Evolutionary conservation across 2,888 invertebrate species (phyloP).

Genomic region (Lasioglossum villosulum): DNA sequence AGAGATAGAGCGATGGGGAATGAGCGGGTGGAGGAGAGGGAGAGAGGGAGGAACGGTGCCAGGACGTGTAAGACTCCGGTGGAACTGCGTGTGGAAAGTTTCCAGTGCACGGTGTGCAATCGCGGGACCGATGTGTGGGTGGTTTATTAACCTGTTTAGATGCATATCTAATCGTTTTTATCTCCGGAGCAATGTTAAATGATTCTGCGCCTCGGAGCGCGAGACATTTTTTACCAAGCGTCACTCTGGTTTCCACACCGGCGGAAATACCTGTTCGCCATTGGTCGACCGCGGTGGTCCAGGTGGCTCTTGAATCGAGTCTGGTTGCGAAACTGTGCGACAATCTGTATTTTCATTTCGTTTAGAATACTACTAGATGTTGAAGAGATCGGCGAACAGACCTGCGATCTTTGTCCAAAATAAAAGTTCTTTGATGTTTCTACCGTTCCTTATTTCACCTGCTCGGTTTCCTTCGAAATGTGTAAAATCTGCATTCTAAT

Average conservation of each 20-base stretch:
- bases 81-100: conserved; percentile 59
- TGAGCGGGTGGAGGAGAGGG: conserved; percentile 13
- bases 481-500: too few relatives aligned
- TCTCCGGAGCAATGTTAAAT: conserved; percentile 47
- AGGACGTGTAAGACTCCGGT: conserved; percentile 58
- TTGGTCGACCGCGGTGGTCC: background rate
- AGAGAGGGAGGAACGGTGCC: conserved; percentile 57
- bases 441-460: too few relatives aligned
- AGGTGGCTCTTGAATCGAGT: background rate
- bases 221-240: conserved; percentile 27
- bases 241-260: conserved; percentile 19
- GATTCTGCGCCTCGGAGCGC: conserved; percentile 37
- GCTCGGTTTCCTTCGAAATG: too few relatives aligned
- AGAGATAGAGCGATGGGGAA: conserved; percentile 4
- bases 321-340: too few relatives aligned
- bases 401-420: too few relatives aligned
- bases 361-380: too few relatives aligned
- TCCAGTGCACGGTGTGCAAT: conserved; percentile 41
- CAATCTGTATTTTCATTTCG: too few relatives aligned
- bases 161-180: conserved; percentile 61
- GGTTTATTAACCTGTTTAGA: conserved; percentile 65
- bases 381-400: too few relatives aligned
- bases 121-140: conserved; percentile 48
- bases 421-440: too few relatives aligned
- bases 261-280: background rate